A percentile compares a stretch with the other conserved stretches of the same genome.
Conservation (phyloP, 2,113 vertebrate species). For the Centropristis striata region DNA sequence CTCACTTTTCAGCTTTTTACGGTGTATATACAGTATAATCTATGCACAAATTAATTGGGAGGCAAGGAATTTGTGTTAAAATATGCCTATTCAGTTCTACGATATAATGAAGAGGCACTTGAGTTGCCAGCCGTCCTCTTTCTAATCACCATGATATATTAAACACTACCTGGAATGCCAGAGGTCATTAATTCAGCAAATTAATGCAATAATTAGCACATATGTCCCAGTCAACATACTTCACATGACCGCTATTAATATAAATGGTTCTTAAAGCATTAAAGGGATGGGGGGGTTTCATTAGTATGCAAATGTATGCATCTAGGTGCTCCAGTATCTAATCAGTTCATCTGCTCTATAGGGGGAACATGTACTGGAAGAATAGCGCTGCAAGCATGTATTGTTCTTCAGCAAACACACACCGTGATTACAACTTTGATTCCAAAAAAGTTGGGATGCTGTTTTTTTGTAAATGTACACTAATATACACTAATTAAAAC, state of each 20-base stretch:
- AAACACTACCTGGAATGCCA: conserved; percentile 31
- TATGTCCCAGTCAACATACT: conserved; percentile 20
- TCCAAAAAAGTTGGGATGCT: no score
- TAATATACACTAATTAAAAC: not conserved
- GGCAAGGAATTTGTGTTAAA: not conserved
- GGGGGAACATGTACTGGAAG: conserved; percentile 12
- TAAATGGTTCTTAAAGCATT: conserved; percentile 25
- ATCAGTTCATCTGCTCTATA: conserved; percentile 29
- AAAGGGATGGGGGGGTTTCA: conserved; percentile 29
- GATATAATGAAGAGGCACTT: not conserved
- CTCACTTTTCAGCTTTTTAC: conserved; percentile 12
- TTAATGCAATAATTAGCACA: conserved; percentile 42
- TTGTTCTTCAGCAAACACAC: conserved; percentile 21
- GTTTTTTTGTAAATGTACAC: no score
- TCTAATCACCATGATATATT: conserved; percentile 30
- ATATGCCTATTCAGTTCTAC: conserved; percentile 11
- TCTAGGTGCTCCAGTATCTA: conserved; percentile 49
- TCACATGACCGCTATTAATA: conserved; percentile 36
- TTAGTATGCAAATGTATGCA: conserved; percentile 61
- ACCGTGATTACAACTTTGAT: not conserved
- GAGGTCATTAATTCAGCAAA: conserved; percentile 52
- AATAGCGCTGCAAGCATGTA: not conserved
- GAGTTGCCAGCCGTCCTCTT: conserved; percentile 5
- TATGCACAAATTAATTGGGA: conserved; percentile 27
- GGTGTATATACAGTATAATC: conserved; percentile 19